Conservation (phyloP, 2,797 vertebrate species). For the Sebastes paucispinis region DNA sequence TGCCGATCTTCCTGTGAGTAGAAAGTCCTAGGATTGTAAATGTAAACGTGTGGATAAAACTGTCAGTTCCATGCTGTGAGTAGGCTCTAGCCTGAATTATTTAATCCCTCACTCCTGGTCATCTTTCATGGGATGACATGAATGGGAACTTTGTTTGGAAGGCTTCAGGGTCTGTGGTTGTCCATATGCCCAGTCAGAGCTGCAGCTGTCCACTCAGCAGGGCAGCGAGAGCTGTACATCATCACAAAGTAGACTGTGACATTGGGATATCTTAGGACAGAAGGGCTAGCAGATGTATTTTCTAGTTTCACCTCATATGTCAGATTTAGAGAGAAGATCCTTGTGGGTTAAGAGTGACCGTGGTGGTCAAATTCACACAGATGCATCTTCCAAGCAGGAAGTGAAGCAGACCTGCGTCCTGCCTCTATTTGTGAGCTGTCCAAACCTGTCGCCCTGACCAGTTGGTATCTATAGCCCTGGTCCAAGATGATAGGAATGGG, state of each 20-base stretch:
- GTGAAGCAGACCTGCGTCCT: constrained; percentile 13
- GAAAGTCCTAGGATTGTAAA: neutral
- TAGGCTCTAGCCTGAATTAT: neutral
- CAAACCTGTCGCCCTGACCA: constrained; percentile 64
- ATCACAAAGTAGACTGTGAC: constrained; percentile 27
- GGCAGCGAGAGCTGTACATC: constrained; percentile 29
- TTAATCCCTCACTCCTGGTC: neutral
- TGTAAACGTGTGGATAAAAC: neutral
- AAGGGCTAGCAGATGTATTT: constrained; percentile 34
- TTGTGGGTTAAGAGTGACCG: constrained; percentile 2
- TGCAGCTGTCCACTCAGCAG: constrained; percentile 36
- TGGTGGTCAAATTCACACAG: constrained; percentile 3
- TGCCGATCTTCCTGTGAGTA: neutral
- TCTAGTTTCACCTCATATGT: constrained; percentile 42
- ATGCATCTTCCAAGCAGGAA: constrained; percentile 34
- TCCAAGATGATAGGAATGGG: constrained; percentile 66
- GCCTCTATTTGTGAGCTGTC: constrained; percentile 64
- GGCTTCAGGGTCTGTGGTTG: neutral
- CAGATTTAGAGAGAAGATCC: constrained; percentile 21
- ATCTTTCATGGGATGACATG: constrained; percentile 8
- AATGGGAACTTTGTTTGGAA: constrained; percentile 31
- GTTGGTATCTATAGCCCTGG: constrained; percentile 76
- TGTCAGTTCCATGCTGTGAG: neutral
- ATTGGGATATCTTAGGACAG: constrained; percentile 52
- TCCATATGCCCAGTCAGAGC: constrained; percentile 11